phyloP scores from a whole-genome alignment of 2,113 vertebrate genomes.

The Tyto alba region DNA sequence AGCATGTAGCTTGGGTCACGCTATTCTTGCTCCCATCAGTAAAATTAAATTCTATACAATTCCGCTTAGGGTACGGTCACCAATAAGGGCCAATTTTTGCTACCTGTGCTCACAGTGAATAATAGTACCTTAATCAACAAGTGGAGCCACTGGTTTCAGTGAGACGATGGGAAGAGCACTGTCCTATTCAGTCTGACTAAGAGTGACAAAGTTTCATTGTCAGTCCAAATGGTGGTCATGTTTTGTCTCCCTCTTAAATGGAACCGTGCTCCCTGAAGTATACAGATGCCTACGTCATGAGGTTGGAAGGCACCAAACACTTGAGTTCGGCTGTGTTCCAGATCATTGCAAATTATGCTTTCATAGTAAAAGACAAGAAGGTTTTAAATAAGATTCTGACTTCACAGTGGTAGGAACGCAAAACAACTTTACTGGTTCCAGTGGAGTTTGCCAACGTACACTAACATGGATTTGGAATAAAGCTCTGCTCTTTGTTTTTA shows the following conservation, averaged over 20 bases:
- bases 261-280: not conserved
- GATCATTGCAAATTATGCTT: not conserved
- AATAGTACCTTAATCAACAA: not conserved
- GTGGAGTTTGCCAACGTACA: not conserved
- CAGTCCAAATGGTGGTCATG: fast-evolving
- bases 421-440: not conserved
- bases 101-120: not conserved
- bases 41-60: not conserved
- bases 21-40: not conserved
- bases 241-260: not conserved
- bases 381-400: not conserved
- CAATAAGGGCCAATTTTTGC: not conserved
- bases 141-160: not conserved
- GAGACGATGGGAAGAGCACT: not conserved
- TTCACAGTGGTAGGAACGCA: not conserved
- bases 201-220: not conserved
- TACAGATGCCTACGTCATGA: not conserved
- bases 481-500: not conserved
- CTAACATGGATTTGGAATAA: not conserved
- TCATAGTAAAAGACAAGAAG: not conserved
- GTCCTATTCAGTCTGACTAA: not conserved
- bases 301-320: not conserved
- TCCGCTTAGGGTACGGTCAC: not conserved
- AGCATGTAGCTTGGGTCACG: not conserved
- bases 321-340: not conserved